Evolutionary conservation across 2,888 invertebrate genomes (phyloP).

Genomic region (Empis livida): DNA sequence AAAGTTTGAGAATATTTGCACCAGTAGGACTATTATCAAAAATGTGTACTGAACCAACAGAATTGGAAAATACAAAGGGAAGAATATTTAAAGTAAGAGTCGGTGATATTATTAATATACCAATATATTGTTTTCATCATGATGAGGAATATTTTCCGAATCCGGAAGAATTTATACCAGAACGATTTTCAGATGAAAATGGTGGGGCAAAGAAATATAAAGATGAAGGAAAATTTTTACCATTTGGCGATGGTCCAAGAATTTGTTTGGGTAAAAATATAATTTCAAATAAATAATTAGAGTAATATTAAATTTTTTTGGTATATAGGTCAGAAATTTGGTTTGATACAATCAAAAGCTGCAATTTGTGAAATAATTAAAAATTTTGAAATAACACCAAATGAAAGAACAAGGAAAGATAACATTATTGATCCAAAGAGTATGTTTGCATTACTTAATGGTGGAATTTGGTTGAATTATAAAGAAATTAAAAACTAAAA

Average conservation of each 20-base stretch:
- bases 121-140: slow-evolving; percentile 29
- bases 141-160: slow-evolving; percentile 38
- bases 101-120: slow-evolving; percentile 16
- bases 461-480: neutral
- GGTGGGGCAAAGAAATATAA: slow-evolving; percentile 18
- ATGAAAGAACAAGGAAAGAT: neutral
- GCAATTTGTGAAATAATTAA: neutral
- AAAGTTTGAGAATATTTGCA: slow-evolving; percentile 23
- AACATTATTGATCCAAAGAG: neutral
- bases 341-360: neutral
- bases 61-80: slow-evolving; percentile 14
- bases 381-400: neutral
- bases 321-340: neutral
- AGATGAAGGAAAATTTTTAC: slow-evolving; percentile 24
- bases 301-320: neutral
- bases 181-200: slow-evolving; percentile 34
- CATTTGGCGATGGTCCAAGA: slow-evolving; percentile 35
- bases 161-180: slow-evolving; percentile 40
- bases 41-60: slow-evolving; percentile 18
- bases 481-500: neutral
- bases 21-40: slow-evolving; percentile 18
- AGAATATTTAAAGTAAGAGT: slow-evolving; percentile 10
- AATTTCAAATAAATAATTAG: neutral
- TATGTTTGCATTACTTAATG: neutral
- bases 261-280: slow-evolving; percentile 28